Conservation (phyloP, 2,113 vertebrate genomes). For the Nerophis lumbriciformis region DNA sequence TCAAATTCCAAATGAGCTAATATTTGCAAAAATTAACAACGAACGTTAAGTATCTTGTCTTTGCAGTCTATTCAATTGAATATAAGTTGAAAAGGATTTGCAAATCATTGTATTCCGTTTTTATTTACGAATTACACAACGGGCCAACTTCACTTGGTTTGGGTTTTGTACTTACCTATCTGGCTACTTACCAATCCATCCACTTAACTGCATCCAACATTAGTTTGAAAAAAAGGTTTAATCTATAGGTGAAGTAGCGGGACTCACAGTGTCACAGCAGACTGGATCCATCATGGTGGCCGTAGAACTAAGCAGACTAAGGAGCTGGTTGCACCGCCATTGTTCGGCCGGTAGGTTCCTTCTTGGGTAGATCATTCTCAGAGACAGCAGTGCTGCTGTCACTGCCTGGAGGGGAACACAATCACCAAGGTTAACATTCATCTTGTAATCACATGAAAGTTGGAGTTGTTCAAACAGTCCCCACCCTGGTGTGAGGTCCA, state of each 20-base stretch:
- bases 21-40: too few species aligned
- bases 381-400: constrained; percentile 81
- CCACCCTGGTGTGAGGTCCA: constrained; percentile 86
- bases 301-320: constrained; percentile 78
- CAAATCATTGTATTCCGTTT: too few species aligned
- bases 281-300: constrained; percentile 80
- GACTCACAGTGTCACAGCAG: constrained; percentile 80
- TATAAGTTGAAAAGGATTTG: too few species aligned
- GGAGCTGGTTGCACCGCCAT: constrained; percentile 86
- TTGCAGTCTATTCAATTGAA: too few species aligned
- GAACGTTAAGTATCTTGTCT: too few species aligned
- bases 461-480: constrained; percentile 2
- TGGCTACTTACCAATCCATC: background rate
- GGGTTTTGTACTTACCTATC: background rate
- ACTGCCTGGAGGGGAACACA: constrained; percentile 72
- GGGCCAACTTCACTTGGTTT: too few species aligned
- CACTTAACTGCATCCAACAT: too few species aligned
- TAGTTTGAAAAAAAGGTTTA: background rate
- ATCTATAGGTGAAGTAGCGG: background rate
- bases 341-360: constrained; percentile 83
- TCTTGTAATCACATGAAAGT: background rate
- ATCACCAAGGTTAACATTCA: background rate
- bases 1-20: too few species aligned
- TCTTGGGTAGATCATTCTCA: constrained; percentile 78
- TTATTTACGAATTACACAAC: too few species aligned